phyloP scores from a whole-genome alignment of 2,113 vertebrate genomes.

The Aegotheles bennettii region DNA sequence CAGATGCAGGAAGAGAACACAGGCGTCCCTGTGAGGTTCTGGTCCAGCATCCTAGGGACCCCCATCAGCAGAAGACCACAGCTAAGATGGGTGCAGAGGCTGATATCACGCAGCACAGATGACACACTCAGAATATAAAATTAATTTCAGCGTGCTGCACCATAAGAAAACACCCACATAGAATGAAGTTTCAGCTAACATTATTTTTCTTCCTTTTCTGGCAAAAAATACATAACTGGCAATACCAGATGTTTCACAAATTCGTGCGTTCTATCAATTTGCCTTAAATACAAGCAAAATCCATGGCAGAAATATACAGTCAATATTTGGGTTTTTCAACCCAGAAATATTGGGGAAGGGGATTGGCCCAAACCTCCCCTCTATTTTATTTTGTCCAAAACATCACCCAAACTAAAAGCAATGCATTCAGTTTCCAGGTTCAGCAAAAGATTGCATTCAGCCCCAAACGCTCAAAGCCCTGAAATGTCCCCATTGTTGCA shows the following conservation, averaged over 20 bases:
- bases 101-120: background rate
- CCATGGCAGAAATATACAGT: background rate
- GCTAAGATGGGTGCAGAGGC: background rate
- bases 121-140: constrained; percentile 15
- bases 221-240: background rate
- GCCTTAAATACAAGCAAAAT: background rate
- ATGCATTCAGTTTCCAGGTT: background rate
- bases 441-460: background rate
- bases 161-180: constrained; percentile 52
- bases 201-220: constrained; percentile 22
- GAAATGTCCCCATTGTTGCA: background rate
- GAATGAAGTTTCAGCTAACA: constrained; percentile 17
- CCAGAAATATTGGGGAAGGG: background rate
- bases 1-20: background rate
- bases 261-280: background rate
- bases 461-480: background rate
- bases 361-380: background rate
- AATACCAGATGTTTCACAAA: constrained; percentile 40
- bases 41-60: background rate
- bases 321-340: constrained; percentile 14
- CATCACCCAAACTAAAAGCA: background rate
- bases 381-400: background rate
- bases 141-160: constrained; percentile 7
- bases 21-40: background rate
- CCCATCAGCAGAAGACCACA: background rate